phyloP scores from a whole-genome alignment of 1,140 invertebrate genomes.

The Fopius arisanus region DNA sequence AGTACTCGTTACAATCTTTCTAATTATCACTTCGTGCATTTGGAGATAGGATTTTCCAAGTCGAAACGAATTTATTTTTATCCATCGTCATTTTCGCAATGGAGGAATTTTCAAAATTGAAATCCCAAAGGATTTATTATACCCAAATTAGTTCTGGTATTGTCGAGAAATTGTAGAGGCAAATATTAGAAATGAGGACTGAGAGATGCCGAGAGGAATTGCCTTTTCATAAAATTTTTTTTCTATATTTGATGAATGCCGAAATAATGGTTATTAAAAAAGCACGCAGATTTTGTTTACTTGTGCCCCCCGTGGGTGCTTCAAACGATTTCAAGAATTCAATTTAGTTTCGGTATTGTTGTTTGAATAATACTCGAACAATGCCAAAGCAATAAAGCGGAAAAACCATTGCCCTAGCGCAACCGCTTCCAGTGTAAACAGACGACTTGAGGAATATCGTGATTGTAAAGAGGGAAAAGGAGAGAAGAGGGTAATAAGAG shows the following conservation, averaged over 20 bases:
- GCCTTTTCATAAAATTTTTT: neutral
- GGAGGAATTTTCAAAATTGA: too few species aligned
- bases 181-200: neutral
- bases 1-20: neutral
- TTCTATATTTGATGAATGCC: neutral
- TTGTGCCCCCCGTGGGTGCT: neutral
- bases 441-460: neutral
- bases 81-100: too few species aligned
- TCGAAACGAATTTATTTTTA: too few species aligned
- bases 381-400: constrained; percentile 25
- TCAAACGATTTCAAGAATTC: constrained; percentile 6
- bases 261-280: constrained; percentile 10
- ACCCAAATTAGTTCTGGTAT: too few species aligned
- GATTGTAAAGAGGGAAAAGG: neutral
- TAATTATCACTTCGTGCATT: neutral
- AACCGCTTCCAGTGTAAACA: constrained; percentile 9
- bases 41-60: too few species aligned
- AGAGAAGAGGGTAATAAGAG: neutral
- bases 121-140: too few species aligned
- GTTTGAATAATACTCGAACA: constrained; percentile 44
- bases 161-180: too few species aligned
- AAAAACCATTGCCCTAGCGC: constrained; percentile 14
- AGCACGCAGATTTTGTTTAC: constrained; percentile 8
- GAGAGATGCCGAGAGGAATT: neutral
- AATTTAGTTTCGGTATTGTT: constrained; percentile 36